Percentiles rank a stretch among this genome's conserved stretches.
phyloP scores from a whole-genome alignment of 2,888 invertebrate species.

The Brachypalpus laphriformis region DNA sequence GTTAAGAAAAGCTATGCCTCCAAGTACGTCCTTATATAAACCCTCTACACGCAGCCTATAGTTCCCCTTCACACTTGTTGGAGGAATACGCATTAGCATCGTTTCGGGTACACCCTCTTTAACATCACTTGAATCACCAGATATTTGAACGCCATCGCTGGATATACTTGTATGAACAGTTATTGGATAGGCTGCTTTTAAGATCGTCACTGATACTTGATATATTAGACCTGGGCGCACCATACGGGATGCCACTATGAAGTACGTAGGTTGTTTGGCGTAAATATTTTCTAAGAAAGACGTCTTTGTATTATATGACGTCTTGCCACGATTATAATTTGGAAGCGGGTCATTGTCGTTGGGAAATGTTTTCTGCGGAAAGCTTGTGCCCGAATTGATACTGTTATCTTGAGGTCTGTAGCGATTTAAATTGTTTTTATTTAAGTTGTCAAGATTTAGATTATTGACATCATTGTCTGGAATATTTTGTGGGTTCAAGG shows the following conservation, averaged over 20 bases:
- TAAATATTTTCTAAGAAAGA: constrained; percentile 78
- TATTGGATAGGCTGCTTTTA: constrained; percentile 91
- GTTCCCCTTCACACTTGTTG: constrained; percentile 91
- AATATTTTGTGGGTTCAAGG: constrained; percentile 2
- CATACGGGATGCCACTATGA: constrained; percentile 95
- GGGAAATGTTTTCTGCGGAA: constrained; percentile 25
- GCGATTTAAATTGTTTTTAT: constrained; percentile 16
- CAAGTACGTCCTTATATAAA: constrained; percentile 86
- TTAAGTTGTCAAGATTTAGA: constrained; percentile 18
- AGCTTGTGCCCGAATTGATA: not conserved
- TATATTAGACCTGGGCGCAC: constrained; percentile 96
- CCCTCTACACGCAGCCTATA: constrained; percentile 94
- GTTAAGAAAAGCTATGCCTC: constrained; percentile 94
- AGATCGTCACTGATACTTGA: constrained; percentile 92
- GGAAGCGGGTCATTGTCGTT: constrained; percentile 77
- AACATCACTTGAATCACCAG: constrained; percentile 91
- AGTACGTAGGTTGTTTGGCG: constrained; percentile 87
- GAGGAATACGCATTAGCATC: constrained; percentile 94
- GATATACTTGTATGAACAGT: constrained; percentile 94
- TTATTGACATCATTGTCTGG: constrained; percentile 36
- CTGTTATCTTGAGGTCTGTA: constrained; percentile 24
- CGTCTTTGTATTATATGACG: constrained; percentile 78
- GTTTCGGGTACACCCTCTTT: constrained; percentile 94
- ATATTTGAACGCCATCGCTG: constrained; percentile 94
- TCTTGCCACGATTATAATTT: constrained; percentile 77